Conservation (phyloP, 2,797 vertebrate species). For the Sebastes steindachneri region DNA sequence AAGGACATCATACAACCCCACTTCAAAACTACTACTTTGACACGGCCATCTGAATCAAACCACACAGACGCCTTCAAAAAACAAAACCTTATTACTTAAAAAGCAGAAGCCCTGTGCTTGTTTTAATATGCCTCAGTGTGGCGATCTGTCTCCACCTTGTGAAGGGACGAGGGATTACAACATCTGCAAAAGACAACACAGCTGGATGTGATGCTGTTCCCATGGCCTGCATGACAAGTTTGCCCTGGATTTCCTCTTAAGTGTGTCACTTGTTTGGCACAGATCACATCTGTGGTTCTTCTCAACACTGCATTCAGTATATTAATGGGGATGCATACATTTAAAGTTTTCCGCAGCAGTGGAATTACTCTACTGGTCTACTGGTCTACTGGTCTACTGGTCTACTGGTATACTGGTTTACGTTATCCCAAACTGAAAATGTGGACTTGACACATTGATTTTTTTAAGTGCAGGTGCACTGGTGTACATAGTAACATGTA, state of each 20-base stretch:
- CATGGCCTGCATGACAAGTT: background rate
- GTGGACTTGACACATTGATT: background rate
- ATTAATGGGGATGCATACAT: background rate
- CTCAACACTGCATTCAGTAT: background rate
- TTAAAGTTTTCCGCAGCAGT: background rate
- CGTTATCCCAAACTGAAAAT: background rate
- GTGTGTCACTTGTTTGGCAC: background rate
- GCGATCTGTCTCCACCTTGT: background rate
- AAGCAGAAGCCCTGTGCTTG: background rate
- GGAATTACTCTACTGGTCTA: background rate
- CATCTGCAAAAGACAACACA: background rate
- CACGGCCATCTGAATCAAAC: too few species aligned
- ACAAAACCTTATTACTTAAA: background rate
- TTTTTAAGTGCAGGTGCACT: background rate
- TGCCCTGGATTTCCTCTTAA: background rate
- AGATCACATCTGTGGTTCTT: background rate
- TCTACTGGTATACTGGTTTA: too few species aligned
- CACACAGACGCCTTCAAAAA: too few species aligned
- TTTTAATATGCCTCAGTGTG: background rate
- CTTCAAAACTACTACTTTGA: too few species aligned
- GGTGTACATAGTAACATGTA: conserved; percentile 21
- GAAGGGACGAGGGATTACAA: background rate
- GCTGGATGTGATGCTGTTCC: background rate
- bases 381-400: too few species aligned
- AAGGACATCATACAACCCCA: too few species aligned